A percentile compares a stretch with the other conserved stretches of the same genome.
These are phyloP conservation scores for Otocyon megalotis DNA, from an alignment of 2,113 vertebrate species.

Conservation along the genomic window DNA sequence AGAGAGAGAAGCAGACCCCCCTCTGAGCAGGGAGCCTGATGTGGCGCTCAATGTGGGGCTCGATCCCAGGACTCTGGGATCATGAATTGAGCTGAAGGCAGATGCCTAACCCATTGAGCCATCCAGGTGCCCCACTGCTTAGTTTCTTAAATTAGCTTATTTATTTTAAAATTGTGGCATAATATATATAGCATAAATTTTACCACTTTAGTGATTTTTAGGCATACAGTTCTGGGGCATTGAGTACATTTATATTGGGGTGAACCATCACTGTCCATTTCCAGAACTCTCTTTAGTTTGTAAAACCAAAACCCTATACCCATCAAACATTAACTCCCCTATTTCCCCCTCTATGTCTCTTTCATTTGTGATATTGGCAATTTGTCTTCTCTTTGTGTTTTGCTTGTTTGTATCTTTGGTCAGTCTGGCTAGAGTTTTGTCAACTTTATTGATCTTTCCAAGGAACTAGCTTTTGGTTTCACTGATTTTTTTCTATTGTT, in stretches of 20 bases:
- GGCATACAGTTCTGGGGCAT: not conserved
- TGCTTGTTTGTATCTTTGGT: not conserved
- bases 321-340: not conserved
- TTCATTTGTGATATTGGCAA: not conserved
- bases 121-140: not conserved
- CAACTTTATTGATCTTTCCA: not conserved
- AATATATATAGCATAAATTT: not conserved
- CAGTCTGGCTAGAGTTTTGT: slow-evolving; percentile 1
- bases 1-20: no score
- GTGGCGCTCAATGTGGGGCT: no score
- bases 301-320: not conserved
- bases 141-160: not conserved
- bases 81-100: no score
- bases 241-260: not conserved
- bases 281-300: not conserved
- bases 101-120: no score
- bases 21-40: no score
- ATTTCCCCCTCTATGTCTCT: not conserved
- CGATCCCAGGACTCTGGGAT: no score
- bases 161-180: slow-evolving; percentile 5
- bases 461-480: not conserved
- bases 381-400: not conserved
- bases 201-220: not conserved
- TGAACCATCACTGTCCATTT: not conserved
- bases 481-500: not conserved